These are phyloP conservation scores for Neodiprion fabricii DNA, from an alignment of 1,140 invertebrate genomes.

Conservation along the genomic window DNA sequence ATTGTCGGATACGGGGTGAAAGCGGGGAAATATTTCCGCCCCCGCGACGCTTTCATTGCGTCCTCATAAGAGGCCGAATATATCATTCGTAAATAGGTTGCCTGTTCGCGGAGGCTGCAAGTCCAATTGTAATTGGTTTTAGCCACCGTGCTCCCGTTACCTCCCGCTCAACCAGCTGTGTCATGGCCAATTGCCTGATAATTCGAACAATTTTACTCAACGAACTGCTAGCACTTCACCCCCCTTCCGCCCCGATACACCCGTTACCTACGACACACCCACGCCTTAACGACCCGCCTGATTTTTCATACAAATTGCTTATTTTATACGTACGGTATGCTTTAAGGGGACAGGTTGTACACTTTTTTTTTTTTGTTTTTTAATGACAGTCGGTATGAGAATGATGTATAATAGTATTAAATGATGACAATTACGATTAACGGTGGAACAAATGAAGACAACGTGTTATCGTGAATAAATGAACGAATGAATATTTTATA, in stretches of 20 bases:
- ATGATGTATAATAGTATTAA: conserved; percentile 21
- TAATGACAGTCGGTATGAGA: no score
- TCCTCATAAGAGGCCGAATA: conserved; percentile 29
- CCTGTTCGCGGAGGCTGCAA: conserved; percentile 10
- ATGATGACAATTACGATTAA: background rate
- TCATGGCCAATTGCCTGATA: background rate
- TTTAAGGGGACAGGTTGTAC: no score
- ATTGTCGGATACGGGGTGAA: background rate
- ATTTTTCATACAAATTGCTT: conserved; percentile 9
- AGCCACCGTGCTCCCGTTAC: conserved; percentile 3
- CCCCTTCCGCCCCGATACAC: background rate
- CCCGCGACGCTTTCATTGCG: conserved; percentile 10
- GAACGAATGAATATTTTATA: no score
- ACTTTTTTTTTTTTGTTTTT: no score
- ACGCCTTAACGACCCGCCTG: background rate
- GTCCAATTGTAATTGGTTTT: conserved; percentile 37
- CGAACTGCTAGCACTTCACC: background rate
- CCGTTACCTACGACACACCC: no score
- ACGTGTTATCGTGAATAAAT: no score
- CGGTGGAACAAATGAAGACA: background rate
- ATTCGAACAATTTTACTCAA: conserved; percentile 15
- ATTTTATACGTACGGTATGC: no score
- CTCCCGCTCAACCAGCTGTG: conserved; percentile 4
- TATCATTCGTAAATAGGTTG: conserved; percentile 36
- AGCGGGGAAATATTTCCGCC: background rate